Conservation (phyloP, 2,888 invertebrate species). For the Clitarchus hookeri region DNA sequence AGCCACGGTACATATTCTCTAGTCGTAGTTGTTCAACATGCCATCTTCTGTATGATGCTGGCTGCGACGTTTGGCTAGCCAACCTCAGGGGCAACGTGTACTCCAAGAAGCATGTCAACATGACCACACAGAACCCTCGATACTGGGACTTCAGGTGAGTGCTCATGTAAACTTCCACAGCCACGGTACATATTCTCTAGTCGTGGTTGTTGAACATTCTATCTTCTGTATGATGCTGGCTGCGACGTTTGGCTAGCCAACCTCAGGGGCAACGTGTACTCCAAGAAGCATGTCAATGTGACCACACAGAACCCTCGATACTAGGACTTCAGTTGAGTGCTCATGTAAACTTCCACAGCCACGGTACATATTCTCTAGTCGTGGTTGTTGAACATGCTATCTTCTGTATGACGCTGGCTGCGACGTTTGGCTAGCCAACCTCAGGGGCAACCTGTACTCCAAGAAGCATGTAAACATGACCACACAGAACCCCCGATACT, state of each 20-base stretch:
- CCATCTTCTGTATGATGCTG: neutral
- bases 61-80: conserved; percentile 17
- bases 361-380: too few relatives aligned
- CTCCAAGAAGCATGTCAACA: conserved; percentile 6
- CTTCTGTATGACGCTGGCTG: neutral
- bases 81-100: neutral
- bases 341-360: too few relatives aligned
- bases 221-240: neutral
- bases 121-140: neutral
- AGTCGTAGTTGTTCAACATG: neutral
- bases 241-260: conserved; percentile 19
- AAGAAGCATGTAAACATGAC: neutral
- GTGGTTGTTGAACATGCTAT: neutral
- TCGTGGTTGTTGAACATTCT: neutral
- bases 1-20: too few relatives aligned
- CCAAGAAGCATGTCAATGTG: conserved; percentile 6
- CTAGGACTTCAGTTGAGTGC: conserved; percentile 18
- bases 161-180: too few relatives aligned
- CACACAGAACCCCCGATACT: neutral
- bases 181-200: too few relatives aligned
- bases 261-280: neutral
- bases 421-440: conserved; percentile 18
- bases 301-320: neutral
- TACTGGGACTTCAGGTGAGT: conserved; percentile 22
- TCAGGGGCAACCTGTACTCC: neutral